These are phyloP conservation scores for Zaprionus davidi DNA, from an alignment of 1,140 invertebrate genomes.

Conservation along the genomic window DNA sequence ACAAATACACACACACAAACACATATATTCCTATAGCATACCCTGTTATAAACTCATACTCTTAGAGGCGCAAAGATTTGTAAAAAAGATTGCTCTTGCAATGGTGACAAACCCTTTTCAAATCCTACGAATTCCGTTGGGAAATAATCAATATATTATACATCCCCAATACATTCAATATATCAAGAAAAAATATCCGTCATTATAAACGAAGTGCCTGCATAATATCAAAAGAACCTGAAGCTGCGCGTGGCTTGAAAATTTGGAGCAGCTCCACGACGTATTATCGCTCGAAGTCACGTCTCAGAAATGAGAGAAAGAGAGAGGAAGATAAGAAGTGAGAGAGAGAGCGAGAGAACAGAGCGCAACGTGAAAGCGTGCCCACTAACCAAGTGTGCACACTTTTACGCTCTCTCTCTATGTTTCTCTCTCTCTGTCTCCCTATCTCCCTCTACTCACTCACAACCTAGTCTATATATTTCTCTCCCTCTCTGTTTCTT, in stretches of 20 bases:
- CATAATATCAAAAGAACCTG: constrained; percentile 38
- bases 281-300: constrained; percentile 9
- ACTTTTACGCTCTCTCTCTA: constrained; percentile 16
- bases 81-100: background rate
- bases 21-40: background rate
- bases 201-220: constrained; percentile 23
- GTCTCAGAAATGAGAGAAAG: background rate
- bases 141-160: background rate
- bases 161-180: background rate
- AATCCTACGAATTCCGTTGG: background rate
- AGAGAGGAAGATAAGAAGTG: background rate
- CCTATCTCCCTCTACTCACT: background rate
- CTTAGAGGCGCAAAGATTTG: constrained; percentile 22
- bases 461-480: background rate
- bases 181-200: background rate
- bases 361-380: constrained; percentile 5
- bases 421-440: background rate
- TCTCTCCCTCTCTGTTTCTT: background rate
- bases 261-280: constrained; percentile 24
- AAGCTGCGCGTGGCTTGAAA: constrained; percentile 33
- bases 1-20: constrained; percentile 10
- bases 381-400: constrained; percentile 6
- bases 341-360: constrained; percentile 4
- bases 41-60: background rate
- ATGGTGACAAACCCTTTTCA: constrained; percentile 22